Percentiles rank a stretch among this genome's conserved stretches.
phyloP scores from a whole-genome alignment of 2,113 vertebrate genomes.

The Hylia prasina region DNA sequence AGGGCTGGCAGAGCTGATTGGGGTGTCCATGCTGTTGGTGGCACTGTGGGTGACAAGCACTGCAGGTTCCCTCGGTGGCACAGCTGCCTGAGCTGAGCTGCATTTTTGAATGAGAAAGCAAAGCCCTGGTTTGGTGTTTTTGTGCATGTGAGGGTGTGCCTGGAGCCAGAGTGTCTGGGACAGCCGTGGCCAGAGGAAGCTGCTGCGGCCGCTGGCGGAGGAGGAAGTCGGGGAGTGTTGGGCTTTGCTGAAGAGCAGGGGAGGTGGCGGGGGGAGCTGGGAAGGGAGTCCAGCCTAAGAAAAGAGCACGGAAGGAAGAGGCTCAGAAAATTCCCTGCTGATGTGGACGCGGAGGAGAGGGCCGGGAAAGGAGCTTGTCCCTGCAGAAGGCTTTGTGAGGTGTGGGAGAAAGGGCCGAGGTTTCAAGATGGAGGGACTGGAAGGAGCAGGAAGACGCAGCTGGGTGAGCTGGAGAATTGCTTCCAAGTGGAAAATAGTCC shows the following conservation, averaged over 20 bases:
- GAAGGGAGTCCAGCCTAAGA: not conserved
- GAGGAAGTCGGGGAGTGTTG: constrained; percentile 2
- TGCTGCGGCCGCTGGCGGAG: not conserved
- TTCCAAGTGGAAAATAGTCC: not conserved
- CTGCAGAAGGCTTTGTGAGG: rapidly evolving
- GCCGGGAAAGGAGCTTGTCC: not conserved
- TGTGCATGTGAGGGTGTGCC: constrained; percentile 36
- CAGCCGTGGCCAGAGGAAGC: constrained; percentile 59
- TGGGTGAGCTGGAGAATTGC: not conserved
- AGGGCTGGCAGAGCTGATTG: rapidly evolving
- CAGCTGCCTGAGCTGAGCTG: not conserved
- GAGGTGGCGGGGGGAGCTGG: not conserved
- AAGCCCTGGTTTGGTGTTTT: constrained; percentile 1
- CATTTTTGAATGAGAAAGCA: not conserved
- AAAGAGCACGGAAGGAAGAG: constrained; percentile 56
- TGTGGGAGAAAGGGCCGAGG: not conserved
- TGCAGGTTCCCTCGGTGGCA: not conserved
- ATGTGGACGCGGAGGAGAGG: not conserved
- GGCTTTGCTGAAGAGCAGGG: not conserved
- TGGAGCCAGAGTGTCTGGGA: constrained; percentile 68
- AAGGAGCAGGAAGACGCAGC: not conserved
- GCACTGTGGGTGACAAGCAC: rapidly evolving
- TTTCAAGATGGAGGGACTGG: not conserved
- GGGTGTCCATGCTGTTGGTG: rapidly evolving
- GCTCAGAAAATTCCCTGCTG: not conserved